These are phyloP conservation scores for Norana najaformis DNA, from an alignment of 2,888 invertebrate species.

Conservation along the genomic window DNA sequence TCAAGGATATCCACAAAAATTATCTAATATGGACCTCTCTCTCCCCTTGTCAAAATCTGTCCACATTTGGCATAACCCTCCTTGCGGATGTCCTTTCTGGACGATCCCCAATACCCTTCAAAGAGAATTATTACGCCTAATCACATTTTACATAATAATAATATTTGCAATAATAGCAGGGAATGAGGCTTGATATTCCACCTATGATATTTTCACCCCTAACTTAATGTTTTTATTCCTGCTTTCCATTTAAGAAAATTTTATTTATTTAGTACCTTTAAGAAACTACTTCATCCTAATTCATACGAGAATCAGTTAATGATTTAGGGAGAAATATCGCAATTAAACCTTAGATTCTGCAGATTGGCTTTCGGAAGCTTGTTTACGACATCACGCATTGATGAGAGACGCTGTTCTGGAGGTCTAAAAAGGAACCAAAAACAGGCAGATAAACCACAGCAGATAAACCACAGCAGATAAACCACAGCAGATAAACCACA, in stretches of 20 bases:
- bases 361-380: conserved; percentile 80
- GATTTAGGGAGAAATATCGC: background rate
- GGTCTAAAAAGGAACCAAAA: conserved; percentile 48
- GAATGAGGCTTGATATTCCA: too few relatives aligned
- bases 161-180: too few relatives aligned
- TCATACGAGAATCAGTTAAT: background rate
- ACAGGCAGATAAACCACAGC: background rate
- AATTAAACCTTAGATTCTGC: conserved; percentile 75
- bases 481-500: background rate
- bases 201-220: too few relatives aligned
- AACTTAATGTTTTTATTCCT: too few relatives aligned
- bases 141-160: too few relatives aligned
- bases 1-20: too few relatives aligned
- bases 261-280: background rate
- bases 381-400: conserved; percentile 73
- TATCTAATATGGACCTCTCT: too few relatives aligned
- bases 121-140: too few relatives aligned
- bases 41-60: too few relatives aligned
- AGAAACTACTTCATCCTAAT: background rate
- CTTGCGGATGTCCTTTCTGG: too few relatives aligned
- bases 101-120: too few relatives aligned
- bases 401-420: conserved; percentile 64
- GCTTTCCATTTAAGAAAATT: background rate
- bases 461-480: background rate
- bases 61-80: too few relatives aligned